Conservation (phyloP, 2,888 invertebrate genomes). For the Lycia hirtaria region DNA sequence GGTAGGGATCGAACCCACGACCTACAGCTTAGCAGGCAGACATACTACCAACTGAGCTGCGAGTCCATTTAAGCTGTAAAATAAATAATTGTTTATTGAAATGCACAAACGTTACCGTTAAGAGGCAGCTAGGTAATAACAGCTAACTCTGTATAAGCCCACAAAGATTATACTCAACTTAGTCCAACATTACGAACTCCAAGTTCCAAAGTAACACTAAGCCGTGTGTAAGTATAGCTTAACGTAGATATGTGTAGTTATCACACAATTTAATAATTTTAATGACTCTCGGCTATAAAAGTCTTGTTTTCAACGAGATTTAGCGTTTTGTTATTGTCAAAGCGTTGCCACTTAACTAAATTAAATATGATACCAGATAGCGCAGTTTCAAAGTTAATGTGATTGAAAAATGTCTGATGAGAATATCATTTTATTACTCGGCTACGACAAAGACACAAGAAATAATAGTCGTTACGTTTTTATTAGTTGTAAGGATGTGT, state of each 20-base stretch:
- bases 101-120: no score
- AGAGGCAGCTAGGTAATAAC: no score
- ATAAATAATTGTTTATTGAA: no score
- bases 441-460: no score
- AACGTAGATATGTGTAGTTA: slow-evolving; percentile 18
- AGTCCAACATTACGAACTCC: slow-evolving; percentile 16
- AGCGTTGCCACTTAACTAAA: neutral
- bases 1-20: no score
- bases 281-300: slow-evolving; percentile 1
- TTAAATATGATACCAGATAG: neutral
- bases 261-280: slow-evolving; percentile 24
- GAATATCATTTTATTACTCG: no score
- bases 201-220: slow-evolving; percentile 23
- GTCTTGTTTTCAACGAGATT: neutral
- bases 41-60: no score
- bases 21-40: no score
- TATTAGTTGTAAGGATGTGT: no score
- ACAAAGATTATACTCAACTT: neutral
- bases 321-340: neutral
- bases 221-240: slow-evolving; percentile 22
- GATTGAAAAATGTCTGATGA: neutral
- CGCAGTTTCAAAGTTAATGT: neutral
- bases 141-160: neutral
- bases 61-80: no score
- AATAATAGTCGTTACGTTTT: no score